Evolutionary conservation across 2,888 invertebrate genomes (phyloP).

Genomic region (Deroplatys truncata): DNA sequence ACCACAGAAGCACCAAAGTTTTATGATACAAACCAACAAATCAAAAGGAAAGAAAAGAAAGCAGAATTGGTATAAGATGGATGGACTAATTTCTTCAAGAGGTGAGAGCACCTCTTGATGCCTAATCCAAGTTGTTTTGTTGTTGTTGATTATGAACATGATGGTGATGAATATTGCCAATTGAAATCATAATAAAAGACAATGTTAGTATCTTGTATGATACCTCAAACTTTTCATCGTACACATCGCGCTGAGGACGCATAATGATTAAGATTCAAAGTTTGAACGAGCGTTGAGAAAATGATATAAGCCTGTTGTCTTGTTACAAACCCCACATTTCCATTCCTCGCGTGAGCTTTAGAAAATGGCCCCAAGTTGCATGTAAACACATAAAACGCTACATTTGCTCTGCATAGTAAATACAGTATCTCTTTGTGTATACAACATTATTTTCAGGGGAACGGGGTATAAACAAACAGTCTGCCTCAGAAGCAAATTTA

Average conservation of each 20-base stretch:
- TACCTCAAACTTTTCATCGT: background rate
- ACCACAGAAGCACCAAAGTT: too few relatives aligned
- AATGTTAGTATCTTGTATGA: too few relatives aligned
- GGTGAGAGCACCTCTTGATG: too few relatives aligned
- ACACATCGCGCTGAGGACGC: background rate
- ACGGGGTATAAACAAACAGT: too few relatives aligned
- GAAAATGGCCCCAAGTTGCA: background rate
- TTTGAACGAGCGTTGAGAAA: background rate
- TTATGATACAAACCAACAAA: too few relatives aligned
- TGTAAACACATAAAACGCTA: background rate
- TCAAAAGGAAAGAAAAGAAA: too few relatives aligned
- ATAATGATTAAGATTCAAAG: background rate
- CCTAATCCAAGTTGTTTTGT: too few relatives aligned
- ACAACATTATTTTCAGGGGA: background rate
- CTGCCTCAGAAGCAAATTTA: background rate
- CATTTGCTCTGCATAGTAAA: background rate
- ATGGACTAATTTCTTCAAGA: too few relatives aligned
- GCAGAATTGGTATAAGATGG: too few relatives aligned
- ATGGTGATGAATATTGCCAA: too few relatives aligned
- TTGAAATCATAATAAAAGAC: too few relatives aligned
- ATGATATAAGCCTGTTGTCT: background rate
- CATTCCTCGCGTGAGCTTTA: background rate
- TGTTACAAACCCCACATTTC: background rate
- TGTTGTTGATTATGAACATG: too few relatives aligned
- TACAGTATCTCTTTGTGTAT: background rate